Evolutionary conservation across 2,113 vertebrate species (phyloP), one percentile per base, ranked within the genome.

Genomic region (Mastomys natalensis): DNA sequence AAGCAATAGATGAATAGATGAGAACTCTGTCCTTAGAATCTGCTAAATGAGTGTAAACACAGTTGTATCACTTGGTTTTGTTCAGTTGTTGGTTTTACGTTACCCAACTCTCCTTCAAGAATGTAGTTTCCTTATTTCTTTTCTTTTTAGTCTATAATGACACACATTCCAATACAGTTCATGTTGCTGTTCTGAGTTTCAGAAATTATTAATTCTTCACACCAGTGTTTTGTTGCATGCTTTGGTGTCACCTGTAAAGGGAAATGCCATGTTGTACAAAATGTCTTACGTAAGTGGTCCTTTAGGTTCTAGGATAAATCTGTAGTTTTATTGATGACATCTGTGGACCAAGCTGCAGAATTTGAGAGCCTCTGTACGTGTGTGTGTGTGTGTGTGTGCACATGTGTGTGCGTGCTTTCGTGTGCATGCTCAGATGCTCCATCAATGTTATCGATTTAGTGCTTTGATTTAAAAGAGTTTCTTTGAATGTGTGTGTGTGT

Each of bases 271-370:
- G 34, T 81, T 92, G 9, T 95, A n/a, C 40, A 66, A 82, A 86
- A 90, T 91, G 74, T 64, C 96, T 80, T 78, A 34, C 22, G 17
- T 45, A 4, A 53, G 29, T 68, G 55, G n/a, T 87, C 87, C 76
- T 95, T 72, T 53, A 92, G 76, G 34, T 77, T 93, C 15, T 70
- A 90, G 97, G 55, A 96, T 92, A 93, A 92, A 85, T 70, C 90
- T 88, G 70, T 96, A 76, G 37, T 92, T 95, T 53, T 48, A 51
- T 31, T 17, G 93, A 94, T 93, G 93, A 95, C 34, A 88, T 95
- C 82, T 92, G 77, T 95, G 86, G 9, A 78, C 51, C 81, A 78
- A 94, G 94, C 94, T 80, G 86, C 93, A 95, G 94, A 97, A 90
- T 95, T 96, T 97, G 97, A 97, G 96, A 97, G 15, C 3, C 12